Percentiles rank a stretch among this genome's conserved stretches.
These are phyloP conservation scores for Cydia amplana DNA, from an alignment of 1,140 invertebrate species.

Conservation along the genomic window DNA sequence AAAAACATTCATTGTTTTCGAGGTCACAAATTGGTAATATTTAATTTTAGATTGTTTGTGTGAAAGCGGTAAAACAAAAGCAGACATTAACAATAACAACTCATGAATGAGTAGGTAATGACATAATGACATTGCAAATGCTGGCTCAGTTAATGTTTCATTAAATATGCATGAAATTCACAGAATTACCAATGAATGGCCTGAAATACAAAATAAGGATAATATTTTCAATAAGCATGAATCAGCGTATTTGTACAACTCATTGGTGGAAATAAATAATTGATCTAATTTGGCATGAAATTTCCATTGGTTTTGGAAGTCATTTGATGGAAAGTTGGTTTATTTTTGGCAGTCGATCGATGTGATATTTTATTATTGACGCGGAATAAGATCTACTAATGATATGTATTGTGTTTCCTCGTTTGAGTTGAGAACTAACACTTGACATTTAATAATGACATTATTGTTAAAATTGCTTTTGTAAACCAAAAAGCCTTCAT, in stretches of 20 bases:
- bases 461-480: too few relatives aligned
- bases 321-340: not conserved
- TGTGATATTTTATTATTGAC: not conserved
- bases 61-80: not conserved
- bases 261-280: not conserved
- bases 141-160: slow-evolving; percentile 4
- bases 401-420: too few relatives aligned
- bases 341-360: not conserved
- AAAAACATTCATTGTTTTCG: not conserved
- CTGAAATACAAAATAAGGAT: slow-evolving; percentile 19
- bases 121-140: not conserved
- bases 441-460: too few relatives aligned
- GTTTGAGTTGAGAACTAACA: too few relatives aligned
- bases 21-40: not conserved
- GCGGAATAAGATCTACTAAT: too few relatives aligned
- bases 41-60: not conserved
- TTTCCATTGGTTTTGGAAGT: not conserved
- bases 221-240: slow-evolving; percentile 5
- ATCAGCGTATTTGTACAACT: not conserved
- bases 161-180: slow-evolving; percentile 15
- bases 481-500: too few relatives aligned
- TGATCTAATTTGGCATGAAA: not conserved
- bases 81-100: not conserved
- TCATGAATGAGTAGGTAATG: slow-evolving; percentile 7
- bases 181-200: slow-evolving; percentile 2